Base-by-base conservation (phyloP, 1,140 invertebrate genomes). In the Plutomurus gul region DNA sequence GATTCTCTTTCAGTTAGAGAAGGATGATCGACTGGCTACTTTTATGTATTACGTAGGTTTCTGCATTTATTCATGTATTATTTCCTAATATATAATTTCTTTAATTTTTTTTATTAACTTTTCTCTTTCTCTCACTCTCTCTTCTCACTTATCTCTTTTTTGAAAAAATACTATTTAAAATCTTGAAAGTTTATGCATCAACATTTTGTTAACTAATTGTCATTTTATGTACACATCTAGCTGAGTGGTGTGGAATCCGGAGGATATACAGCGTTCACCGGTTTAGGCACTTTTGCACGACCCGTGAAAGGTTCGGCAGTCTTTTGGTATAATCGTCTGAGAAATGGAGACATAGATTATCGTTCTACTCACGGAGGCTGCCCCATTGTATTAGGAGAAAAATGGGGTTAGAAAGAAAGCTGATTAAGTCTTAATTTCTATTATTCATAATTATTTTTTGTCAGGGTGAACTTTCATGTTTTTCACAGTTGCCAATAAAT, bases 331-430 rank as follows among this genome's bases (percentile, higher is more conserved):
- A 70, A 70, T 18, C 7, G 8, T 5, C 25, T 7, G 4, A 5
- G 25, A 37, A 70, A 10, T 70, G 60, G 60, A 7, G 20, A 7
- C 4, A 10, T 16, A 70, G 60, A 70, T 37, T 27, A 22, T 7
- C 7, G 60, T 27, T 27, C 60, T 22, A 27, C 33, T 10, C 60
- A 70, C 33, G 60, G 60, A 70, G 60, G 10, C 60, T 70, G 60
- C 33, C 60, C 60, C 7, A 18, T 70, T 22, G 8, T 70, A 8
- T 22, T 70, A 27, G 60, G 60, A 27, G 20, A 70, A 22, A 70
- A 70, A 70, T 70, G 60, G 60, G 22, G 51, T 60, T 13, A 60
- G 51, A n/a, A n/a, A n/a, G n/a, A n/a, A n/a, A n/a, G n/a, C n/a
- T n/a, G n/a, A n/a, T n/a, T n/a, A n/a, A n/a, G n/a, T n/a, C n/a